Evolutionary conservation across 2,888 invertebrate species (phyloP).

Genomic region (Lepidochrysops patricia): DNA sequence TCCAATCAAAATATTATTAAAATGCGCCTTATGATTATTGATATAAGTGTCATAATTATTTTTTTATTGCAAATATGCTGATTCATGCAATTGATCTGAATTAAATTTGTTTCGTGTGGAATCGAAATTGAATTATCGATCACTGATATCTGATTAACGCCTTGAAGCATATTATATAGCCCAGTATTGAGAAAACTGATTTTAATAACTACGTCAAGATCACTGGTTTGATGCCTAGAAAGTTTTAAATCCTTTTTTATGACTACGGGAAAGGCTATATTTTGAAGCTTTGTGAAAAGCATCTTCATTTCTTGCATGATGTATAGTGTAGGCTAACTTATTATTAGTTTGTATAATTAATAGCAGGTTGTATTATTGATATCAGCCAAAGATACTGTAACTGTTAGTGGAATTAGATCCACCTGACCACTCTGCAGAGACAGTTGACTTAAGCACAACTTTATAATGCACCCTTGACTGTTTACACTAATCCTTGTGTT

Average conservation of each 20-base stretch:
- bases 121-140: conserved; percentile 1
- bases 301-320: too few relatives aligned
- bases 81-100: conserved; percentile 7
- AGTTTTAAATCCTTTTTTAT: too few relatives aligned
- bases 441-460: too few relatives aligned
- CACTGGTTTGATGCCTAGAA: neutral
- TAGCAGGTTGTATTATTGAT: too few relatives aligned
- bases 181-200: neutral
- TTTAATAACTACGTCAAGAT: neutral
- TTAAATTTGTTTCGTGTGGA: neutral
- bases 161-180: neutral
- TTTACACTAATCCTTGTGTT: too few relatives aligned
- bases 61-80: neutral
- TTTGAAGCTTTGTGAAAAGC: too few relatives aligned
- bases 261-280: neutral
- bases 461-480: too few relatives aligned
- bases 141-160: neutral
- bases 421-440: too few relatives aligned
- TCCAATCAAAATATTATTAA: neutral
- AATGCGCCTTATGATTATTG: neutral
- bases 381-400: too few relatives aligned
- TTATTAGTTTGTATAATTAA: too few relatives aligned
- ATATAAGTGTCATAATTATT: neutral
- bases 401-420: too few relatives aligned
- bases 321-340: too few relatives aligned